These are phyloP conservation scores for Pycnomerus fuliginosus DNA, from an alignment of 2,888 invertebrate species.

Conservation along the genomic window DNA sequence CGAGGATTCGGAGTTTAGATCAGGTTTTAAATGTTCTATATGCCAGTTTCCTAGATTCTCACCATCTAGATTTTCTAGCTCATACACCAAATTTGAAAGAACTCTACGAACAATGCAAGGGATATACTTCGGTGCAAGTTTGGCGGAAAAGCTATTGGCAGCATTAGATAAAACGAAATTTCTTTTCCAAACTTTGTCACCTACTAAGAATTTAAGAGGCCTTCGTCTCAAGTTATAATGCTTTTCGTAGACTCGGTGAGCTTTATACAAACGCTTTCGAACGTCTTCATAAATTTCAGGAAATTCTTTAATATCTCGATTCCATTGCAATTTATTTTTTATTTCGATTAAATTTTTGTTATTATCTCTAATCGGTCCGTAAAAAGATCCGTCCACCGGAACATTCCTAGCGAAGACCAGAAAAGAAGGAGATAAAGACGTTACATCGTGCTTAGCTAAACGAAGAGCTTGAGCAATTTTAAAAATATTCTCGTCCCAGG, in stretches of 20 bases:
- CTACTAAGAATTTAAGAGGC: neutral
- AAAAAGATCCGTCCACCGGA: neutral
- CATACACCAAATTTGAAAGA: neutral
- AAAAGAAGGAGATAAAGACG: neutral
- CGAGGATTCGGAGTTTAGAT: no score
- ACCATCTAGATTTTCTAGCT: neutral
- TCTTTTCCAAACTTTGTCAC: neutral
- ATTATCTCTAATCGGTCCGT: neutral
- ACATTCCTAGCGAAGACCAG: neutral
- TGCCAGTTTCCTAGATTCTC: neutral
- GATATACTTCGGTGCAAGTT: neutral
- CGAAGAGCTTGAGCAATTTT: neutral
- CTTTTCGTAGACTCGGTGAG: neutral
- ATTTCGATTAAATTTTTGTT: neutral
- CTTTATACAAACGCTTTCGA: neutral
- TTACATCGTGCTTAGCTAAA: neutral
- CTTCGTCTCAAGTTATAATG: neutral
- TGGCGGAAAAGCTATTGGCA: neutral
- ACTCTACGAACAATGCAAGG: neutral
- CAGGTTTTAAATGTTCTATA: neutral
- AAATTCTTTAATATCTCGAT: no score
- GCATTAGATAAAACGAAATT: neutral
- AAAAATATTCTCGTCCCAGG: neutral
- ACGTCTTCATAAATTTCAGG: neutral
- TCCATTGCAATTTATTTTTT: no score